Conservation (phyloP, 2,113 vertebrate genomes). For the Micronycteris hirsuta region DNA sequence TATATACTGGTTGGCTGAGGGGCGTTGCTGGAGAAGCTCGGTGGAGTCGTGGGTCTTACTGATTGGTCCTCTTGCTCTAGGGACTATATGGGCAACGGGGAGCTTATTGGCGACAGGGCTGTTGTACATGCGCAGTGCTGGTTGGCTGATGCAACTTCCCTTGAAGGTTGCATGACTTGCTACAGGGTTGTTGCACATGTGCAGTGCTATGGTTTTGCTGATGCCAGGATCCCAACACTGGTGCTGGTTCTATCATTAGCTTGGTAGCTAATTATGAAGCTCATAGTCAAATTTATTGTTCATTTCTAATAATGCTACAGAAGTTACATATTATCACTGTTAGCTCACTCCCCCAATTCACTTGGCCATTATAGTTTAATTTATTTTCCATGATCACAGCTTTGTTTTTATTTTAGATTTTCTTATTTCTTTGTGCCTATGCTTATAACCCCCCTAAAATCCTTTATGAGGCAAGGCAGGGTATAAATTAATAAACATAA, state of each 20-base stretch:
- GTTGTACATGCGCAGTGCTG: too few relatives aligned
- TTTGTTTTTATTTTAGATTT: conserved; percentile 31
- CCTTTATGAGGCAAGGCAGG: background rate
- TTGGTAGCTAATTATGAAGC: background rate
- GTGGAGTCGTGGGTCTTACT: too few relatives aligned
- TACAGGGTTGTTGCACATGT: too few relatives aligned
- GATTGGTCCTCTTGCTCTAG: too few relatives aligned
- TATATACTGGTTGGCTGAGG: too few relatives aligned
- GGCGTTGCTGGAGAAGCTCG: too few relatives aligned
- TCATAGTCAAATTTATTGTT: background rate
- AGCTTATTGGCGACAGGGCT: too few relatives aligned
- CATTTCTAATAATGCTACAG: background rate
- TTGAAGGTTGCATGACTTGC: too few relatives aligned
- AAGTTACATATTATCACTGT: background rate
- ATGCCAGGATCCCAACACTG: too few relatives aligned
- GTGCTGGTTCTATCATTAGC: background rate
- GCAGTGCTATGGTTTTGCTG: too few relatives aligned
- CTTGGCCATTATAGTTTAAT: background rate
- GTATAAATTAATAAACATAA: conserved; percentile 35
- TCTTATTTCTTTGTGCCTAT: conserved; percentile 1
- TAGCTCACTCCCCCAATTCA: background rate
- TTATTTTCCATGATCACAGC: background rate
- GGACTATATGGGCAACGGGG: too few relatives aligned
- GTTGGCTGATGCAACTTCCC: too few relatives aligned
- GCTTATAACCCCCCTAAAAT: conserved; percentile 32